Percentiles rank a stretch among this genome's conserved stretches.
Conservation (phyloP, 2,797 vertebrate genomes). For the Sarcoramphus papa region DNA sequence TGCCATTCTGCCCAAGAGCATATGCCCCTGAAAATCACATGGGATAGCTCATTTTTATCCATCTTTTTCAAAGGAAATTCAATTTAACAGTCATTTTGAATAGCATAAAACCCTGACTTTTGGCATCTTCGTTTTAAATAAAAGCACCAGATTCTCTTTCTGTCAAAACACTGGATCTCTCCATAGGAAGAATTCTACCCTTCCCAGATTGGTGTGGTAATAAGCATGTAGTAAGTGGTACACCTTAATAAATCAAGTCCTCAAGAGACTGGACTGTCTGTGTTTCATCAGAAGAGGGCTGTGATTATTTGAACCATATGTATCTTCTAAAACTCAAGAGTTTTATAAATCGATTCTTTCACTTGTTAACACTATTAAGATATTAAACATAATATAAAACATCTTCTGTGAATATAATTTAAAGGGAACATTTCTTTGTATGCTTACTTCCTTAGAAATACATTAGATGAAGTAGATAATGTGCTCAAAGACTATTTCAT, state of each 20-base stretch:
- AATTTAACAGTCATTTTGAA: slow-evolving; percentile 60
- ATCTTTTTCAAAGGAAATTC: slow-evolving; percentile 52
- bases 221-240: background rate
- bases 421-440: background rate
- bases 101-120: slow-evolving; percentile 22
- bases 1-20: slow-evolving; percentile 31
- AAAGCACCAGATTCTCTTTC: slow-evolving; percentile 55
- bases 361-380: slow-evolving; percentile 24
- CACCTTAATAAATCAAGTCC: slow-evolving; percentile 45
- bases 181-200: background rate
- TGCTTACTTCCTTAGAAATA: background rate
- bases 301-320: slow-evolving; percentile 51
- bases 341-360: slow-evolving; percentile 31
- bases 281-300: slow-evolving; percentile 33
- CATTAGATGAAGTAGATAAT: background rate
- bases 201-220: slow-evolving; percentile 7
- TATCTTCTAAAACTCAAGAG: background rate
- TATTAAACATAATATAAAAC: background rate
- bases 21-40: slow-evolving; percentile 2
- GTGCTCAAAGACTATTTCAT: background rate
- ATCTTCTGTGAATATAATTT: background rate
- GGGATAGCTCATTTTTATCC: slow-evolving; percentile 25
- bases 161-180: slow-evolving; percentile 52
- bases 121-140: slow-evolving; percentile 40
- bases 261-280: slow-evolving; percentile 22